Evolutionary conservation across 37 sponge, comb jelly and placozoan genomes (phyloP), one percentile per base, ranked within the genome.

Genomic region (Axinella damicornis): DNA sequence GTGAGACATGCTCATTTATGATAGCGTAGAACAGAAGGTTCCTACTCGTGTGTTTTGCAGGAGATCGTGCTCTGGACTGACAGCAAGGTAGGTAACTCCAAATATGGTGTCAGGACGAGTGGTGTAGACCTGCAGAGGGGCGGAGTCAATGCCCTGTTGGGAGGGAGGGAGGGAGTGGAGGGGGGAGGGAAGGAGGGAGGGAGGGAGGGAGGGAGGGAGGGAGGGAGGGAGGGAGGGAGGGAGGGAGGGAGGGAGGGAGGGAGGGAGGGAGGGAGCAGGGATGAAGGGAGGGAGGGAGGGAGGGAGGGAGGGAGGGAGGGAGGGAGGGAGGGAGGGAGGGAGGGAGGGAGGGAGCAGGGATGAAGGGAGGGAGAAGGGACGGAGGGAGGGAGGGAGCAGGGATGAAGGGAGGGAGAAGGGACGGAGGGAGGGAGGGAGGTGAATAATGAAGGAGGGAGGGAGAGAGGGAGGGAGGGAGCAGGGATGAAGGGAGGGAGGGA

Each of bases 31-130:
- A 18, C 18, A 56, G 15, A 19, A n/a, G n/a, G n/a, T n/a, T n/a
- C n/a, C 27, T 67, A 74, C 75, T 55, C 53, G 41, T 24, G 56
- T 70, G 58, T 33, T 37, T 32, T 69, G 56, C 35, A 82, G 6
- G 19, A 93, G 32, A 46, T 66, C 73, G 53, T 94, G 95, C 25
- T 90, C 82, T 24, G 81, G 73, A 19, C 80, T 67, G 64, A 94
- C 53, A 18, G 89, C 91, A 14, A 94, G 71, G 69, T 74, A 94
- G 31, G 53, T 83, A 17, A 79, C 89, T 41, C 92, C 95, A 79
- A 74, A 91, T 20, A 94, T 0, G 22, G 88, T 90, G 1, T 90
- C 88, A 32, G 91, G 86, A 18, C 69, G 39, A 0, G 95, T 94
- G 27, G 95, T 94, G 89, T 83, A 94, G 32, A 88, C 88, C 33